Conservation (phyloP, 2,113 vertebrate species). For the Athene cunicularia region DNA sequence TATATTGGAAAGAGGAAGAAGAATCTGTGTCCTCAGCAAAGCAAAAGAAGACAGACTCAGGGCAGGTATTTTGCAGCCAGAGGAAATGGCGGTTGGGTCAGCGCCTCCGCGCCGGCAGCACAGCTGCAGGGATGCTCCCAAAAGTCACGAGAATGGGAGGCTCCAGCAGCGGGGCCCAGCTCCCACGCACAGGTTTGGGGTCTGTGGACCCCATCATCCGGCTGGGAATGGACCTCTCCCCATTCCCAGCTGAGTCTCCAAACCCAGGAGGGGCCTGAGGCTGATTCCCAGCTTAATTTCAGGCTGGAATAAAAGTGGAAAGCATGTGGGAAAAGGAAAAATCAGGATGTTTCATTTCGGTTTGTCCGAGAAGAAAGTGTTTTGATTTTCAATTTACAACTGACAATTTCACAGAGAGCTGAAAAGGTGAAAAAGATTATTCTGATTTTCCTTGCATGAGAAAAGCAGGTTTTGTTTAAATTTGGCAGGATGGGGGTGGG, state of each 20-base stretch:
- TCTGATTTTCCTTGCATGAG: not conserved
- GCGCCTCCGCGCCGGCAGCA: fast-evolving
- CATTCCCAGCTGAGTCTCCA: not conserved
- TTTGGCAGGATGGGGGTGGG: no score
- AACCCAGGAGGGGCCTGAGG: not conserved
- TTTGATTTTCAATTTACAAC: not conserved
- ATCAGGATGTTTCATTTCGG: not conserved
- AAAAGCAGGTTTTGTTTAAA: not conserved
- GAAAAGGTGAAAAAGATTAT: not conserved
- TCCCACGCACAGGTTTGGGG: not conserved
- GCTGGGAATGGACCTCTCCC: not conserved
- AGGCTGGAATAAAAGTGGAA: not conserved
- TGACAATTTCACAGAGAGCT: not conserved
- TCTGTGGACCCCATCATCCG: not conserved
- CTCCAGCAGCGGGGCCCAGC: not conserved
- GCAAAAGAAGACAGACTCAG: not conserved
- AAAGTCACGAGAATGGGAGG: not conserved
- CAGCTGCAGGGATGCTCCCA: not conserved
- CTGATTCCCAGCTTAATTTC: not conserved
- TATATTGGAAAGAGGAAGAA: no score
- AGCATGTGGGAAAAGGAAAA: fast-evolving
- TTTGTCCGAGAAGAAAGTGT: fast-evolving
- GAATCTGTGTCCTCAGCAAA: not conserved
- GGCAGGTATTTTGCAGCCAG: not conserved
- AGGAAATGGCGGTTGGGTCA: not conserved